phyloP scores from a whole-genome alignment of 2,113 vertebrate species.

The Pogonocichla stellata region DNA sequence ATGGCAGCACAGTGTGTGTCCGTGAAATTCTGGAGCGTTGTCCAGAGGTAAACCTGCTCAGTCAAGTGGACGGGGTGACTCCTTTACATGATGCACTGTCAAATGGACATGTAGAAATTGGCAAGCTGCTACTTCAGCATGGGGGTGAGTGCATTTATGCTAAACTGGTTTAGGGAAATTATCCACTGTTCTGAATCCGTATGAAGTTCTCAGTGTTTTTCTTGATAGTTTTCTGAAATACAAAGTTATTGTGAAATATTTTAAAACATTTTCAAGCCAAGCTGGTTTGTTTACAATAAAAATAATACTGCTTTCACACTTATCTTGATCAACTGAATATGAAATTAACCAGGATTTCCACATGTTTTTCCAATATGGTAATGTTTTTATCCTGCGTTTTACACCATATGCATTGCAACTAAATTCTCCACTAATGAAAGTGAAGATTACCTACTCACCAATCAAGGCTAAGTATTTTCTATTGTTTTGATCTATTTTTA shows the following conservation, averaged over 20 bases:
- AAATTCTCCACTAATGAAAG: constrained; percentile 26
- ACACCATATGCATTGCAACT: constrained; percentile 7
- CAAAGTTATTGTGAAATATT: not conserved
- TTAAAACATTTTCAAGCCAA: constrained; percentile 43
- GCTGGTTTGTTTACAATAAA: constrained; percentile 47
- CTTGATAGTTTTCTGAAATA: constrained; percentile 14
- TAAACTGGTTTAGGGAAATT: constrained; percentile 61
- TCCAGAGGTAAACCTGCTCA: constrained; percentile 86
- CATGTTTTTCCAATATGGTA: not conserved
- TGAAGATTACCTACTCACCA: constrained; percentile 21
- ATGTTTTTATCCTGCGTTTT: constrained; percentile 22
- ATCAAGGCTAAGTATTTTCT: not conserved
- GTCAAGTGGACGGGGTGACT: constrained; percentile 89
- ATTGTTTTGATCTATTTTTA: constrained; percentile 49
- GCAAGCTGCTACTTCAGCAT: constrained; percentile 87
- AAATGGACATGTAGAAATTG: constrained; percentile 88
- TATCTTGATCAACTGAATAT: constrained; percentile 29
- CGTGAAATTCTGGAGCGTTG: constrained; percentile 86
- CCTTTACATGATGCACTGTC: constrained; percentile 91
- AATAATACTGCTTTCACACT: constrained; percentile 32
- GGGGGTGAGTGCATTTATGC: constrained; percentile 82
- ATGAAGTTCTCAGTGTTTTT: constrained; percentile 16
- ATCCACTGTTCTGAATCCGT: constrained; percentile 14
- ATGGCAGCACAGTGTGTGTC: constrained; percentile 91
- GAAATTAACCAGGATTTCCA: constrained; percentile 8